Conservation (phyloP, 2,113 vertebrate genomes). For the Cranoglanis bouderius region DNA sequence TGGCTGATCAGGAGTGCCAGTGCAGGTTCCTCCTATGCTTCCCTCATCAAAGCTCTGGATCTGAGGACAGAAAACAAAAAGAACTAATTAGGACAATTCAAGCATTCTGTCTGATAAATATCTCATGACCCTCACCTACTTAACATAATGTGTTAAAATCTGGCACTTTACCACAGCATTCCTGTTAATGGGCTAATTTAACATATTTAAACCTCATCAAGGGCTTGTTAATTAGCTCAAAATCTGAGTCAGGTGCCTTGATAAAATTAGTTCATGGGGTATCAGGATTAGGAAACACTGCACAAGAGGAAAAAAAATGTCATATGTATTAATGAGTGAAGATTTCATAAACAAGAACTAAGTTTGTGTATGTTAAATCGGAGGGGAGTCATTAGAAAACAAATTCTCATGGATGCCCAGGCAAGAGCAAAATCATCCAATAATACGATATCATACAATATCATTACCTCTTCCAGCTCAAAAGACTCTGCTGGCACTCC, state of each 20-base stretch:
- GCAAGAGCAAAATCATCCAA: not conserved
- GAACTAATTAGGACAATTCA: not conserved
- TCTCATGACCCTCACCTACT: not conserved
- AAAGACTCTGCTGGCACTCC: conserved; percentile 57
- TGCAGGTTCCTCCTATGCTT: conserved; percentile 48
- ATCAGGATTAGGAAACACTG: not conserved
- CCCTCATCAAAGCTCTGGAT: conserved; percentile 69
- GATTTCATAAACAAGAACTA: not conserved
- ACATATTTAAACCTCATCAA: not conserved
- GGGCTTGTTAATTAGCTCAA: not conserved
- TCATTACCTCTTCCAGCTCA: conserved; percentile 68
- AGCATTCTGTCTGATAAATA: not conserved
- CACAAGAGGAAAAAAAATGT: not conserved
- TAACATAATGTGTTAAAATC: conserved; percentile 4
- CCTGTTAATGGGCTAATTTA: not conserved
- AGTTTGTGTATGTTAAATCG: not conserved
- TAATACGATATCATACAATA: not conserved
- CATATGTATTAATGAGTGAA: not conserved
- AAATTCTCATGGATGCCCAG: too few species aligned
- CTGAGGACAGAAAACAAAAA: conserved; percentile 49
- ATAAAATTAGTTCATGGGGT: not conserved
- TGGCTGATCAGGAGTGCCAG: conserved; percentile 47
- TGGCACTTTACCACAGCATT: not conserved
- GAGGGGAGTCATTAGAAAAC: not conserved
- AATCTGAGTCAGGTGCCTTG: not conserved